Conservation (phyloP, 1,140 invertebrate species). For the Periplaneta americana region DNA sequence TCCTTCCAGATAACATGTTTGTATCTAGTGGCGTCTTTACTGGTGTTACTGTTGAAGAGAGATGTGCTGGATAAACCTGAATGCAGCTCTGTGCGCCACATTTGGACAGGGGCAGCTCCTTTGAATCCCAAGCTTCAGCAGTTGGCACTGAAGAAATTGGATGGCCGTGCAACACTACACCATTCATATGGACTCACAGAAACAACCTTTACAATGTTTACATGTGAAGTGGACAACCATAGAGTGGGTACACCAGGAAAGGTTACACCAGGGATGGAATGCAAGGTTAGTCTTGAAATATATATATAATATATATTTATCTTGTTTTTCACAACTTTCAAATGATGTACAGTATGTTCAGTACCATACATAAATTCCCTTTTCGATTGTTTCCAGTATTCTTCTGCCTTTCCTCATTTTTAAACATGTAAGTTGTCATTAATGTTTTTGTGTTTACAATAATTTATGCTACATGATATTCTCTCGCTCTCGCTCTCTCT, state of each 20-base stretch:
- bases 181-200: constrained; percentile 17
- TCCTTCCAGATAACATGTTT: constrained; percentile 7
- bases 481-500: no score
- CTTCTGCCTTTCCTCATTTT: no score
- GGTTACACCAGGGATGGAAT: constrained; percentile 11
- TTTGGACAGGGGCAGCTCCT: constrained; percentile 12
- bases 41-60: constrained; percentile 8
- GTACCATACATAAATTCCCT: no score
- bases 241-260: constrained; percentile 12
- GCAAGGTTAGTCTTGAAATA: constrained; percentile 13
- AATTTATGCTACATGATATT: no score
- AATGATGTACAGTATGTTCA: no score
- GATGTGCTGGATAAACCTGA: not conserved
- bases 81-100: not conserved
- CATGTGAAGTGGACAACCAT: not conserved
- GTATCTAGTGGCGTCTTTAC: constrained; percentile 18
- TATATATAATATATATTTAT: no score
- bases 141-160: not conserved
- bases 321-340: no score
- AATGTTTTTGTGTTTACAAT: no score
- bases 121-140: constrained; percentile 7
- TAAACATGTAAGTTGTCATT: no score
- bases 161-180: not conserved
- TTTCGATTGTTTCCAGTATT: no score
- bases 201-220: constrained; percentile 18